A percentile compares a stretch with the other conserved stretches of the same genome.
phyloP scores from a whole-genome alignment of 2,797 vertebrate species.

The Sebastolobus altivelis region DNA sequence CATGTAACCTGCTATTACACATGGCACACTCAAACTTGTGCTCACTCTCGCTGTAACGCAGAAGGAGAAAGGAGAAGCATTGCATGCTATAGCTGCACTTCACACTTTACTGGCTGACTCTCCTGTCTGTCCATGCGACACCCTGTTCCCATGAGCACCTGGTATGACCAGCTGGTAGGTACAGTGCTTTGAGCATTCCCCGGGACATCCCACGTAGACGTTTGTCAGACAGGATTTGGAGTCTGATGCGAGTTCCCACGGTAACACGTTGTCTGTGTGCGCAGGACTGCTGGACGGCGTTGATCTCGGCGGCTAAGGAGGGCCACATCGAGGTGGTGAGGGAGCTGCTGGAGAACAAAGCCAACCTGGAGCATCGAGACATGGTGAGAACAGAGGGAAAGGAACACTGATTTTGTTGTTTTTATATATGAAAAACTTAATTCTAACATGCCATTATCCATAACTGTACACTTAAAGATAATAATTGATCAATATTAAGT shows the following conservation, averaged over 20 bases:
- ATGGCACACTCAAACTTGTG: slow-evolving; percentile 43
- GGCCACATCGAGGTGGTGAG: slow-evolving; percentile 92
- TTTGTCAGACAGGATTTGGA: slow-evolving; percentile 35
- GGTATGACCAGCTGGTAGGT: slow-evolving; percentile 85
- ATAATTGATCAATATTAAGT: neutral
- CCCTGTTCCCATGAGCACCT: slow-evolving; percentile 81
- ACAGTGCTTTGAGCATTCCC: slow-evolving; percentile 9
- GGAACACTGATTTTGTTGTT: neutral
- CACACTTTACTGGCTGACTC: slow-evolving; percentile 14
- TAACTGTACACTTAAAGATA: neutral
- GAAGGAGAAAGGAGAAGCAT: slow-evolving; percentile 35
- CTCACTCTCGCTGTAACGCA: slow-evolving; percentile 36
- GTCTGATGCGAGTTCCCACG: slow-evolving; percentile 34
- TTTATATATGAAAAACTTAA: neutral
- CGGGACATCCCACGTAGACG: neutral
- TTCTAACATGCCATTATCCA: neutral
- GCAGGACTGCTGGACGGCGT: slow-evolving; percentile 98
- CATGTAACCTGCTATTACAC: slow-evolving; percentile 69
- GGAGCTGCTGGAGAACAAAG: slow-evolving; percentile 92
- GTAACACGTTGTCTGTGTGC: slow-evolving; percentile 64
- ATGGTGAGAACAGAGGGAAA: slow-evolving; percentile 86
- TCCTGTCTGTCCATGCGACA: slow-evolving; percentile 46
- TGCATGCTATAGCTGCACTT: slow-evolving; percentile 1
- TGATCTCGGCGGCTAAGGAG: slow-evolving; percentile 97
- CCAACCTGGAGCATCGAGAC: slow-evolving; percentile 94